Conservation (phyloP, 2,888 invertebrate species). For the Flabesymbios commensalis region DNA sequence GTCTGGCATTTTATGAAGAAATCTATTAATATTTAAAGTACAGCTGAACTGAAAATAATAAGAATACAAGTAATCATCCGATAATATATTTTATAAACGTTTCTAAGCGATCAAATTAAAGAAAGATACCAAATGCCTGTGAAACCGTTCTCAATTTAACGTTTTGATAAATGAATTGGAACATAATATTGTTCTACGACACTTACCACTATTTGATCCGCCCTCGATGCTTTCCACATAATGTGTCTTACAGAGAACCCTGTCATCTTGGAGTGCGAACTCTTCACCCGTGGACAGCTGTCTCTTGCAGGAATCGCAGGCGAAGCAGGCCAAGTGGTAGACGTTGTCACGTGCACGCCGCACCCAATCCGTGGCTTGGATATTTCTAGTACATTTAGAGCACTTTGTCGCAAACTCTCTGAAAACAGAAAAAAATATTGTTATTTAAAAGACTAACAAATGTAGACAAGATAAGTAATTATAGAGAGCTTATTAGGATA, state of each 20-base stretch:
- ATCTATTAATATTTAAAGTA: no score
- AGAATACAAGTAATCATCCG: no score
- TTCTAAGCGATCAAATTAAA: no score
- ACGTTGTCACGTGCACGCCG: constrained; percentile 86
- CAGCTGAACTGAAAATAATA: no score
- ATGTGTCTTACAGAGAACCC: constrained; percentile 95
- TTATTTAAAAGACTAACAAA: neutral
- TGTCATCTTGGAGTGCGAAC: constrained; percentile 92
- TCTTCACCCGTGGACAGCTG: constrained; percentile 77
- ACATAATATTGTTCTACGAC: no score
- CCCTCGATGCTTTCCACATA: constrained; percentile 90
- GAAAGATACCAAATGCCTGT: no score
- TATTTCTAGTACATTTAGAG: constrained; percentile 89
- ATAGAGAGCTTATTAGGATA: no score
- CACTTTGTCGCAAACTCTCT: constrained; percentile 97
- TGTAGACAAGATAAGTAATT: neutral
- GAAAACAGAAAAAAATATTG: constrained; percentile 54
- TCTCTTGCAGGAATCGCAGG: constrained; percentile 79
- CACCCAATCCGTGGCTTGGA: constrained; percentile 97
- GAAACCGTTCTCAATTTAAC: no score
- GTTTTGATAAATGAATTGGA: no score
- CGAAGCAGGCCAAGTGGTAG: constrained; percentile 98
- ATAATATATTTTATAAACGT: no score
- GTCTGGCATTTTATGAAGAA: no score
- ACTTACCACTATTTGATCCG: constrained; percentile 68